Conservation (phyloP, 1,140 invertebrate species). For the Daktulosphaira vitifoliae region DNA sequence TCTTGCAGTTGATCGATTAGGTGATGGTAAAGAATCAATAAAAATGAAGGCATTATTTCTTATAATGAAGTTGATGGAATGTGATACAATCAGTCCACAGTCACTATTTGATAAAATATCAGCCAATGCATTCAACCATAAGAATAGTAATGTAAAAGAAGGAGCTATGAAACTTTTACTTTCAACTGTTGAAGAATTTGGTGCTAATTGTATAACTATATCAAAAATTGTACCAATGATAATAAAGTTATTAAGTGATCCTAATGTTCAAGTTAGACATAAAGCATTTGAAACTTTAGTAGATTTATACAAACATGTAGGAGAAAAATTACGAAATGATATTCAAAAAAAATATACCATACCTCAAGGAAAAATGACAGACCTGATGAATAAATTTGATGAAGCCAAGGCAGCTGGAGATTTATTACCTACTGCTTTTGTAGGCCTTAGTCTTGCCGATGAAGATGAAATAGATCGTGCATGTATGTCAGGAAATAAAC, state of each 20-base stretch:
- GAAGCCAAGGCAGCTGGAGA: conserved; percentile 70
- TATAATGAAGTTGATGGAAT: conserved; percentile 68
- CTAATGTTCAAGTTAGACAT: conserved; percentile 77
- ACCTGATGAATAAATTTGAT: conserved; percentile 76
- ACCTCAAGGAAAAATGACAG: conserved; percentile 60
- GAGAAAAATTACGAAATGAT: conserved; percentile 76
- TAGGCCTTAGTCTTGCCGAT: conserved; percentile 19
- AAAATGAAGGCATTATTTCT: conserved; percentile 72
- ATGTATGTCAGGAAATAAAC: conserved; percentile 22
- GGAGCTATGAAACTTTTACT: conserved; percentile 69
- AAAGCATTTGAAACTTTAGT: conserved; percentile 74
- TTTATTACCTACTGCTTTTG: conserved; percentile 62
- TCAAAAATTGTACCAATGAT: conserved; percentile 73
- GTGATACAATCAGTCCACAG: conserved; percentile 67
- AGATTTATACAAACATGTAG: conserved; percentile 87
- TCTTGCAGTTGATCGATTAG: conserved; percentile 74
- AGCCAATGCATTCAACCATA: conserved; percentile 63
- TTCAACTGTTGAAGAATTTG: conserved; percentile 76
- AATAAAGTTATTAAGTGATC: conserved; percentile 78
- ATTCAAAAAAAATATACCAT: conserved; percentile 71
- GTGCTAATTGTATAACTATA: conserved; percentile 68
- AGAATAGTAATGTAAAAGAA: conserved; percentile 78
- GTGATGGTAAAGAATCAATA: conserved; percentile 74
- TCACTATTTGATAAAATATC: conserved; percentile 67
- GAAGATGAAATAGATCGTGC: conserved; percentile 34